A percentile compares a stretch with the other conserved stretches of the same genome.
phyloP scores from a whole-genome alignment of 2,888 invertebrate genomes.

The Crepidodera aurea region DNA sequence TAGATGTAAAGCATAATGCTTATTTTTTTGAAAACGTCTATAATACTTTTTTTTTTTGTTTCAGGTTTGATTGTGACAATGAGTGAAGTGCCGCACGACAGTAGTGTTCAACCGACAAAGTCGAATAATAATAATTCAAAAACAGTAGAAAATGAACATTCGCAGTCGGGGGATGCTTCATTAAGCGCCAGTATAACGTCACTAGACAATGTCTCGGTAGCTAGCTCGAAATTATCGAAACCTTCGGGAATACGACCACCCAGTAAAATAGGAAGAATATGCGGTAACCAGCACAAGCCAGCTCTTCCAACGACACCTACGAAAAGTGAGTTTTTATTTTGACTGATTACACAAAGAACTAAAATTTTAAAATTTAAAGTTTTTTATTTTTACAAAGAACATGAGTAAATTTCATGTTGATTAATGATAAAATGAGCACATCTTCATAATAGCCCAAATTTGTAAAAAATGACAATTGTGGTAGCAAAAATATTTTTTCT shows the following conservation, averaged over 20 bases:
- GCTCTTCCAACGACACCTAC: constrained; percentile 68
- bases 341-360: constrained; percentile 19
- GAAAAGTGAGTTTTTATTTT: constrained; percentile 54
- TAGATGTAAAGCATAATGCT: too few relatives aligned
- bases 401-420: too few relatives aligned
- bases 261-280: constrained; percentile 71
- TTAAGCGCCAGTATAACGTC: constrained; percentile 40
- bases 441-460: too few relatives aligned
- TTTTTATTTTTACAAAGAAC: too few relatives aligned
- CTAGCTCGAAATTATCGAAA: constrained; percentile 26
- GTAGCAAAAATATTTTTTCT: too few relatives aligned
- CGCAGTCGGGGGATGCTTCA: constrained; percentile 20
- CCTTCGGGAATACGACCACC: constrained; percentile 65
- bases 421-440: too few relatives aligned
- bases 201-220: constrained; percentile 34
- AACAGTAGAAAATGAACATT: constrained; percentile 1
- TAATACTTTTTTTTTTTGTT: too few relatives aligned
- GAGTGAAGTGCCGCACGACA: constrained; percentile 10
- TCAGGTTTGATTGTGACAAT: constrained; percentile 3
- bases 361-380: too few relatives aligned
- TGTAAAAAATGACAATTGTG: too few relatives aligned
- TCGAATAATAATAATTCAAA: constrained; percentile 13
- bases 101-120: not conserved
- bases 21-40: too few relatives aligned
- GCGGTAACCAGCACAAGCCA: constrained; percentile 71